These are phyloP conservation scores for Holacanthella duospinosa DNA, from an alignment of 2,888 invertebrate genomes.

Conservation along the genomic window DNA sequence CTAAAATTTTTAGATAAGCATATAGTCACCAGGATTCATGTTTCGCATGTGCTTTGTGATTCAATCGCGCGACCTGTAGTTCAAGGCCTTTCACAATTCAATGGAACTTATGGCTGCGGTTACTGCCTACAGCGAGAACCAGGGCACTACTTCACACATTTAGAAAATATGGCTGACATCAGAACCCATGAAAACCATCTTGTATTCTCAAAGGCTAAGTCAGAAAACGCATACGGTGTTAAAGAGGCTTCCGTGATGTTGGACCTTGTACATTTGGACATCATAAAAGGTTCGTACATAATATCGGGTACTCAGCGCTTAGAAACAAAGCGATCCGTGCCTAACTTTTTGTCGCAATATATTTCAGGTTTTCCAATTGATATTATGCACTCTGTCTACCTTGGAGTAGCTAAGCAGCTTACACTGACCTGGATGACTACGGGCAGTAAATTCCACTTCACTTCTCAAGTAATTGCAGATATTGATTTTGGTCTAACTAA, in stretches of 20 bases:
- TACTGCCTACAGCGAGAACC: constrained; percentile 15
- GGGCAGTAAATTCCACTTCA: constrained; percentile 37
- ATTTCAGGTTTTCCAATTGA: constrained; percentile 19
- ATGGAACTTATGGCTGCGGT: constrained; percentile 16
- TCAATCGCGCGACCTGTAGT: constrained; percentile 13
- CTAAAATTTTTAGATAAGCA: background rate
- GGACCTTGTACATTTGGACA: constrained; percentile 9
- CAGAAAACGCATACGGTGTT: background rate
- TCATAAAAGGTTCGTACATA: constrained; percentile 18
- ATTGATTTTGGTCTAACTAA: background rate
- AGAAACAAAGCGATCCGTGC: too few species aligned
- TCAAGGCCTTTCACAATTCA: constrained; percentile 20
- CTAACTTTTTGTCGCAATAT: too few species aligned
- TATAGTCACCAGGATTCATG: background rate
- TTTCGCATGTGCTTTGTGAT: constrained; percentile 12
- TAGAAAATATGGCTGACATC: background rate
- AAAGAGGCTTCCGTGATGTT: background rate
- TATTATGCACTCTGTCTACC: constrained; percentile 18
- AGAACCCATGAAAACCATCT: background rate
- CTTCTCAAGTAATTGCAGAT: too few species aligned
- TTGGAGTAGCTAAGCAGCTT: constrained; percentile 15
- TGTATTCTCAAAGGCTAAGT: background rate
- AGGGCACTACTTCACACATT: background rate
- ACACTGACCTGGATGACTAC: constrained; percentile 17
- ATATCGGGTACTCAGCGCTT: too few species aligned